A percentile compares a stretch with the other conserved stretches of the same genome.
These are phyloP conservation scores for Dermatemys mawii DNA, from an alignment of 2,113 vertebrate species.

Conservation along the genomic window DNA sequence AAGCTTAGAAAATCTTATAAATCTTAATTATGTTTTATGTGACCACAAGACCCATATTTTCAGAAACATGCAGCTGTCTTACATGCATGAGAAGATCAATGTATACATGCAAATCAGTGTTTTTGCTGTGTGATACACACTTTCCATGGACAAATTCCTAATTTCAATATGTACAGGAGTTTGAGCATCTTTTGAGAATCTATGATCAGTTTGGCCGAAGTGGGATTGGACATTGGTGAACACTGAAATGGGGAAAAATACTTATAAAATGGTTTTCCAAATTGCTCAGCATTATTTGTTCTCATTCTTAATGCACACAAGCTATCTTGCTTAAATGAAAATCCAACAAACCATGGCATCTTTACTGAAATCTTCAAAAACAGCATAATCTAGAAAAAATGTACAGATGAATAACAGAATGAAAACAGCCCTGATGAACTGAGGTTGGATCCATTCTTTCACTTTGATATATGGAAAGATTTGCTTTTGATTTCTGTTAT, in stretches of 20 bases:
- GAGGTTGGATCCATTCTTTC: background rate
- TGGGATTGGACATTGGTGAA: background rate
- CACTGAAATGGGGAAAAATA: background rate
- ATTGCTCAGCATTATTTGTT: background rate
- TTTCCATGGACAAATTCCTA: background rate
- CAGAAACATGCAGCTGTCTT: background rate
- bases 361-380: background rate
- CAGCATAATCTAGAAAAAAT: background rate
- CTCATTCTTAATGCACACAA: background rate
- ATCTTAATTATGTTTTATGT: background rate
- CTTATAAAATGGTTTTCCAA: background rate
- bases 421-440: background rate
- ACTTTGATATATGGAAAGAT: background rate
- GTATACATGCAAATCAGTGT: background rate
- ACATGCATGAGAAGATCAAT: background rate
- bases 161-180: background rate
- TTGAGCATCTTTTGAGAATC: background rate
- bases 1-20: background rate
- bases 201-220: background rate
- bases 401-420: background rate
- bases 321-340: background rate
- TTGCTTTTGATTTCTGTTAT: background rate
- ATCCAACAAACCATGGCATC: background rate
- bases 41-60: background rate
- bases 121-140: too few species aligned